Conservation (phyloP, 2,888 invertebrate species). For the Dasysyrphus albostriatus region DNA sequence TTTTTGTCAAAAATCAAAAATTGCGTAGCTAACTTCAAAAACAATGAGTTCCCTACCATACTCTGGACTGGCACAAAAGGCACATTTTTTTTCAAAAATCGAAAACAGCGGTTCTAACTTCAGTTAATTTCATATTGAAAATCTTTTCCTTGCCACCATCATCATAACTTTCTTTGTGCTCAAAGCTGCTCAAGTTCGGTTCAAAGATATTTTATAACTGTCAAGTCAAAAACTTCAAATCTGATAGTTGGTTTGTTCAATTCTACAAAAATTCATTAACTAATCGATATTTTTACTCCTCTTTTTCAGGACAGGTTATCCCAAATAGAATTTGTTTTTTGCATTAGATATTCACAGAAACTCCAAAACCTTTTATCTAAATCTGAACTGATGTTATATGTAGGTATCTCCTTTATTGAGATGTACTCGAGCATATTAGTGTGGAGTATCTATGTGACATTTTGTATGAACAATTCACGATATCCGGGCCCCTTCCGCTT, state of each 20-base stretch:
- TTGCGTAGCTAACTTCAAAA: too few species aligned
- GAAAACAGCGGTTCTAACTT: too few species aligned
- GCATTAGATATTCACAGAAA: constrained; percentile 16
- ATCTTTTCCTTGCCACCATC: too few species aligned
- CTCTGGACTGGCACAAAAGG: too few species aligned
- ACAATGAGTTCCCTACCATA: too few species aligned
- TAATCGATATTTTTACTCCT: not conserved
- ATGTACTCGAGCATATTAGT: constrained; percentile 70
- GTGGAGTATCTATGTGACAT: constrained; percentile 45
- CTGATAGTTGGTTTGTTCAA: not conserved
- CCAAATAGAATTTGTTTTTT: not conserved
- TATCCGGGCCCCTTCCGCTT: constrained; percentile 12
- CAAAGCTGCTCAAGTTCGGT: too few species aligned
- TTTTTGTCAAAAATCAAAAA: too few species aligned
- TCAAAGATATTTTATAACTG: too few species aligned
- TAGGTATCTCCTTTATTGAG: constrained; percentile 51
- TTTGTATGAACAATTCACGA: constrained; percentile 45
- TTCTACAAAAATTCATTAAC: not conserved
- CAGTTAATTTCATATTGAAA: too few species aligned
- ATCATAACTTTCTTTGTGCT: too few species aligned
- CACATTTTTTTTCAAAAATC: too few species aligned
- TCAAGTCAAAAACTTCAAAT: too few species aligned
- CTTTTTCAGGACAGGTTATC: not conserved
- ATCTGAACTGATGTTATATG: constrained; percentile 39
- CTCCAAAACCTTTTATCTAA: constrained; percentile 34